These are phyloP conservation scores for Aplysina aerophoba DNA, from an alignment of 37 sponge, comb jelly and placozoan species.

Conservation along the genomic window DNA sequence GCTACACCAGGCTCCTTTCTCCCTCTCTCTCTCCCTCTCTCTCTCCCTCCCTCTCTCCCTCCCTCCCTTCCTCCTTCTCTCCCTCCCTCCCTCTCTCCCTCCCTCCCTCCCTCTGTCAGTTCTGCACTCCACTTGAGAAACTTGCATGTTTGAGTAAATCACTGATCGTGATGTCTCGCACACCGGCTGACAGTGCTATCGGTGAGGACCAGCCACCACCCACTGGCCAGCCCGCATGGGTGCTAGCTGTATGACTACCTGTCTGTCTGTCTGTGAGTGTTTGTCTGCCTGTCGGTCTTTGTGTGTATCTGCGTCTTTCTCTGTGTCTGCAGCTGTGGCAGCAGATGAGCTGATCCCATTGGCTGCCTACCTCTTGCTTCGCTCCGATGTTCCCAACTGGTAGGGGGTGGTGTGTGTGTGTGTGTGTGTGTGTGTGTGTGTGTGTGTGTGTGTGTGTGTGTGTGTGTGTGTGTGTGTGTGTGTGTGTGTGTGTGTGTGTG, in stretches of 20 bases:
- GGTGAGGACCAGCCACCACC: constrained; percentile 3
- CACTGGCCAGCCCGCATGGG: background rate
- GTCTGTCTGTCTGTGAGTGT: background rate
- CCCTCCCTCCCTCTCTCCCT: constrained; percentile 1
- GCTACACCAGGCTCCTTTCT: background rate
- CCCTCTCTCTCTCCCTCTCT: constrained; percentile 15
- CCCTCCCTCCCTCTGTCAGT: constrained; percentile 46
- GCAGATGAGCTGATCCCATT: constrained; percentile 98
- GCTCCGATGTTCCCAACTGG: constrained; percentile 96
- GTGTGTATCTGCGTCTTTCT: background rate
- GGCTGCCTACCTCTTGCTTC: constrained; percentile 81
- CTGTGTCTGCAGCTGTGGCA: constrained; percentile 57
- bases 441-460: constrained; percentile 30
- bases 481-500: too few relatives aligned
- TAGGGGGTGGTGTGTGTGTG: too few relatives aligned
- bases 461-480: too few relatives aligned
- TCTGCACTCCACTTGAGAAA: constrained; percentile 88
- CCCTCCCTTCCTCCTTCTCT: too few relatives aligned
- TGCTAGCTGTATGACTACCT: background rate
- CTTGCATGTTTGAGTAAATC: constrained; percentile 69
- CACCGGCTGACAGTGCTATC: constrained; percentile 36
- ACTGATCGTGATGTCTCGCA: constrained; percentile 46
- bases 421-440: too few relatives aligned
- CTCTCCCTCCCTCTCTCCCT: background rate
- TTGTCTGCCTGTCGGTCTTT: constrained; percentile 18